phyloP scores from a whole-genome alignment of 30 jellyfish, hydroid and myxozoan genomes.

The Hydractinia symbiolongicarpus region DNA sequence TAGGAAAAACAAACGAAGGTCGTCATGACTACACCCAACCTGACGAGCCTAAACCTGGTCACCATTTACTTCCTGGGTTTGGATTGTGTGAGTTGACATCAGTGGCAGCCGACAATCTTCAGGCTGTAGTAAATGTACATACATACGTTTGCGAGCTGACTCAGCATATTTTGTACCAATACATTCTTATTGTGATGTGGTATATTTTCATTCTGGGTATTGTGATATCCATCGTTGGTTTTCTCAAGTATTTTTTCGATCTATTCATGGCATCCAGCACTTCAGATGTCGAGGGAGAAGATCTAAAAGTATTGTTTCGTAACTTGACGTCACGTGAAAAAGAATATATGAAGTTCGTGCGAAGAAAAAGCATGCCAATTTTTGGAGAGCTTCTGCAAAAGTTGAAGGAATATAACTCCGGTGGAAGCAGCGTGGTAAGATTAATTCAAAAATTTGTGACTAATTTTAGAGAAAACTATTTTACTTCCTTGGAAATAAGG shows the following conservation, averaged over 20 bases:
- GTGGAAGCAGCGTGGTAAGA: no score
- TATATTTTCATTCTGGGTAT: constrained; percentile 10
- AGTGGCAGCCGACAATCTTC: neutral
- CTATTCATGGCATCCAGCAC: neutral
- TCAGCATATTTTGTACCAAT: constrained; percentile 18
- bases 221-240: constrained; percentile 3
- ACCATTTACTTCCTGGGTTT: constrained; percentile 8
- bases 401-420: neutral
- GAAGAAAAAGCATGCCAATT: constrained; percentile 3
- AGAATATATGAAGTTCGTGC: neutral
- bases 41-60: constrained; percentile 16
- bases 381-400: constrained; percentile 13
- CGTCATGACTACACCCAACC: constrained; percentile 11
- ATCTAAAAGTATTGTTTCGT: neutral
- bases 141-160: constrained; percentile 17
- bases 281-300: neutral
- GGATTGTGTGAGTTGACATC: constrained; percentile 16
- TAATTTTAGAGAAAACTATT: no score
- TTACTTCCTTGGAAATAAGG: no score
- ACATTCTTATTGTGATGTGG: constrained; percentile 16
- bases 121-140: neutral
- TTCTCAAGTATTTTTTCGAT: constrained; percentile 12
- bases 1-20: neutral
- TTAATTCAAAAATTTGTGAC: no score
- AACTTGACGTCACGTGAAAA: constrained; percentile 7